Evolutionary conservation across 2,888 invertebrate genomes (phyloP).

Genomic region (Xylota sylvarum): DNA sequence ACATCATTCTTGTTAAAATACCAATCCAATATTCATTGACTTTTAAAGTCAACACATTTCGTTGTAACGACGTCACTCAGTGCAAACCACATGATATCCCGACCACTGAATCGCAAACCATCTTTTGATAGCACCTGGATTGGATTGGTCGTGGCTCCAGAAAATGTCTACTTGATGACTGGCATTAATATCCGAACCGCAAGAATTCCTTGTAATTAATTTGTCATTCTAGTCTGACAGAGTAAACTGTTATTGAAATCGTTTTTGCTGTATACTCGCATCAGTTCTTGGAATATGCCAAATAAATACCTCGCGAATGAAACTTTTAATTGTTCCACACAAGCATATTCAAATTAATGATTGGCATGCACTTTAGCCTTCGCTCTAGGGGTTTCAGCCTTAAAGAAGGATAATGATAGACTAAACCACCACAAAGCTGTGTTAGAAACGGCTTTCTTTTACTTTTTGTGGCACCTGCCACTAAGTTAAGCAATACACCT

Average conservation of each 20-base stretch:
- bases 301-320: background rate
- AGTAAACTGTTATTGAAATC: background rate
- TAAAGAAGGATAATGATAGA: background rate
- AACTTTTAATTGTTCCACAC: background rate
- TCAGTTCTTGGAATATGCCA: background rate
- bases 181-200: background rate
- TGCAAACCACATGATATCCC: background rate
- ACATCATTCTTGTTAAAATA: background rate
- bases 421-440: background rate
- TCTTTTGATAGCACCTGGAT: background rate
- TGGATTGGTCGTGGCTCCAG: background rate
- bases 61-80: background rate
- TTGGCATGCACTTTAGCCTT: background rate
- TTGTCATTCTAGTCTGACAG: background rate
- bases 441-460: background rate
- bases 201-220: constrained; percentile 1
- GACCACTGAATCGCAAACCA: background rate
- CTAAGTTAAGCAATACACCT: background rate
- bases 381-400: background rate
- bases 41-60: background rate
- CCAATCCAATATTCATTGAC: background rate
- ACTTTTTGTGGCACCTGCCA: constrained; percentile 11
- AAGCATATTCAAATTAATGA: background rate
- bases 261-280: background rate
- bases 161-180: background rate